phyloP scores from a whole-genome alignment of 2,888 invertebrate species.

The Camptogramma bilineatum region DNA sequence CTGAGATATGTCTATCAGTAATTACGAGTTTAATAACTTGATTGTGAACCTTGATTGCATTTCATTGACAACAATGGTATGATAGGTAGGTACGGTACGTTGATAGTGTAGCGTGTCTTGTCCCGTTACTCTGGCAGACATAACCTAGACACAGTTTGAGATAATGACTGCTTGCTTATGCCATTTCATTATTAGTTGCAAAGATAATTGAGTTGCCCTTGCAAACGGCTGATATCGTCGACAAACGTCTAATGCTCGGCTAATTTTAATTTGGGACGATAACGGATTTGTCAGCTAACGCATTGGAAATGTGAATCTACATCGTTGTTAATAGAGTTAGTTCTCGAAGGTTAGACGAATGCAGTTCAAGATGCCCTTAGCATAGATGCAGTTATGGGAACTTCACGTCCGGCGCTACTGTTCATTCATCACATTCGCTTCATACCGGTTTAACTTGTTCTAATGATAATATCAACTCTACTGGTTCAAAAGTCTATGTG shows the following conservation, averaged over 20 bases:
- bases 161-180: slow-evolving; percentile 1
- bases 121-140: slow-evolving; percentile 27
- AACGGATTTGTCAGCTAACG: background rate
- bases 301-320: background rate
- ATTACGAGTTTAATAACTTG: slow-evolving; percentile 22
- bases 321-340: background rate
- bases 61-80: slow-evolving; percentile 12
- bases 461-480: background rate
- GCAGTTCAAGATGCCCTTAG: slow-evolving; percentile 2
- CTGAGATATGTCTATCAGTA: slow-evolving; percentile 19
- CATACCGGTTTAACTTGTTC: slow-evolving; percentile 19
- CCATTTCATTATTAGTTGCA: background rate
- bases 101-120: slow-evolving; percentile 15
- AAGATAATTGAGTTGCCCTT: background rate
- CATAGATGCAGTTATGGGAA: slow-evolving; percentile 4
- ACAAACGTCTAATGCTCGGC: background rate
- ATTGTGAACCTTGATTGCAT: slow-evolving; percentile 24
- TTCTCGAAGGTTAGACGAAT: background rate
- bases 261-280: background rate
- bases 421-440: slow-evolving; percentile 20
- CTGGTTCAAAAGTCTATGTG: background rate
- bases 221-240: background rate
- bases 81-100: slow-evolving; percentile 11
- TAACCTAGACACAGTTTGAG: slow-evolving; percentile 24
- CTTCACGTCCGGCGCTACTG: slow-evolving; percentile 4